These are phyloP conservation scores for Anguilla obscura DNA, from an alignment of 2,797 vertebrate genomes.

Conservation along the genomic window DNA sequence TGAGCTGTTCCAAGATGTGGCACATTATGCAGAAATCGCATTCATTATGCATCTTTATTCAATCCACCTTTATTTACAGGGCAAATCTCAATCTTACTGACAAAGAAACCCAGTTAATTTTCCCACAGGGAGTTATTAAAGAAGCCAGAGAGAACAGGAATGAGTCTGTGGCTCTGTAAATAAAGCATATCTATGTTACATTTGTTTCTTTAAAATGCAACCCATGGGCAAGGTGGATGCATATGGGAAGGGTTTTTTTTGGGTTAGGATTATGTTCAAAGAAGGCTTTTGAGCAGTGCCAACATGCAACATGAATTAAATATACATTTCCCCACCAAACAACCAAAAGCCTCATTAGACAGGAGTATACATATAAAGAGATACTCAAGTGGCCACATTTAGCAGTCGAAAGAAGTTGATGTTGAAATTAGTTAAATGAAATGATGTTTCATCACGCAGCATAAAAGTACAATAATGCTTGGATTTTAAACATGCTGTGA, in stretches of 20 bases:
- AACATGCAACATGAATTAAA: neutral
- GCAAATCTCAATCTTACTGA: neutral
- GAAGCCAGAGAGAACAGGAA: neutral
- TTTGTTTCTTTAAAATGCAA: neutral
- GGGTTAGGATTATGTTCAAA: neutral
- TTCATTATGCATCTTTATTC: neutral
- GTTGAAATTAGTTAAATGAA: too few relatives aligned
- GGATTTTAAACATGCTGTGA: neutral
- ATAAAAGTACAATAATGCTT: too few relatives aligned
- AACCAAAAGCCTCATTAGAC: neutral
- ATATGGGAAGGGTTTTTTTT: neutral
- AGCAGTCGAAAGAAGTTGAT: neutral
- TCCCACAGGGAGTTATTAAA: slow-evolving; percentile 1
- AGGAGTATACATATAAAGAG: neutral
- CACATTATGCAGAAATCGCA: neutral
- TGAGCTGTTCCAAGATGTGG: neutral
- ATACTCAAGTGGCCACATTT: neutral
- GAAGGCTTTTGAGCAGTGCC: neutral
- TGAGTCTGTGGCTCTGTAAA: neutral
- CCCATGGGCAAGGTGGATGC: neutral
- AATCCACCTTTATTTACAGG: neutral
- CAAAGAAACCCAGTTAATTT: neutral
- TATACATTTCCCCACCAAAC: neutral
- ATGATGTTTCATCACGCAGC: too few relatives aligned
- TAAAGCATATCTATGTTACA: neutral